Evolutionary conservation across 1,140 invertebrate species (phyloP), one percentile per base, ranked within the genome.

Genomic region (Coboldia fuscipes): DNA sequence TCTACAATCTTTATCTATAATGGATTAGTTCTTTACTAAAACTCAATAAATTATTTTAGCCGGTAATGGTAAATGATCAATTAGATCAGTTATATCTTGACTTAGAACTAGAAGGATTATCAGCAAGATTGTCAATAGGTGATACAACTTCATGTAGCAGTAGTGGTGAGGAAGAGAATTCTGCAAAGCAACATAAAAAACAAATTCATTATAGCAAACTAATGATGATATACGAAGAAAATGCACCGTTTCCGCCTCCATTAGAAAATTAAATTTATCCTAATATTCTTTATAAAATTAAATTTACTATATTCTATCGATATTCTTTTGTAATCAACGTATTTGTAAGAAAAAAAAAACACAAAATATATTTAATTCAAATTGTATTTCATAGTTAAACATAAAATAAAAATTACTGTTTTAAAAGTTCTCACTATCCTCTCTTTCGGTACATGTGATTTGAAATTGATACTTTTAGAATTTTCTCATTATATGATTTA

Each of bases 31-130:
- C 14, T 9, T 29, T 15, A 6, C 14, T 6, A 29, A 7, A 29
- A 29, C 14, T n/a, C 7, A 29, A 29, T 6, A 29, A 6, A 8
- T 35, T 35, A 31, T 58, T 58, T 26, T 60, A 80, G 62, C 72
- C 77, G 0, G 40, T 56, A 2, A 39, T 76, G 33, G 74, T 83
- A 0, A 77, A 76, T 41, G 71, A 79, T 35, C 77, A 82, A 47
- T 45, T 83, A 7, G 60, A 56, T 34, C 73, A 77, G 42, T 51
- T 82, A 0, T 79, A 78, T 39, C 40, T 67, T 17, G 76, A 83
- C 42, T 54, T 80, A 38, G 68, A 78, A 43, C 40, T 75, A 17
- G 65, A 74, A 40, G 70, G 68, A 2, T 46, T 62, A 1, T 54
- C 62, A 1, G 55, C 62, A 1, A 60, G 63, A 41, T 51, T 72